These are phyloP conservation scores for Diachasma alloeum DNA, from an alignment of 1,140 invertebrate species.

Conservation along the genomic window DNA sequence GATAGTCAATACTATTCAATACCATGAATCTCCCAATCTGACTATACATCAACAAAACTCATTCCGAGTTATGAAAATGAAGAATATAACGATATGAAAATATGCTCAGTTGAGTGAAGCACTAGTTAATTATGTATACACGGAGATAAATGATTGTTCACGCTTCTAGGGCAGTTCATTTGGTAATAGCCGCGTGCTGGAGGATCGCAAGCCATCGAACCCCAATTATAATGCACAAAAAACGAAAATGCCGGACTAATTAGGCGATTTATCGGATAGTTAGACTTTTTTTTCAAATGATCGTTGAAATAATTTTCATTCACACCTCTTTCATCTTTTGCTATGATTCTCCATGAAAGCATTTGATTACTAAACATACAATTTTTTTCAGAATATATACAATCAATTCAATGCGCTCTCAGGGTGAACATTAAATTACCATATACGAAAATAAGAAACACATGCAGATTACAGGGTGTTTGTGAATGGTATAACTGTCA, in stretches of 20 bases:
- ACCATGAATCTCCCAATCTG: not conserved
- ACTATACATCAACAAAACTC: not conserved
- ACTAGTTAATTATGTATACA: constrained; percentile 34
- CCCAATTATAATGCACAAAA: constrained; percentile 14
- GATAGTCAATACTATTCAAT: too few relatives aligned
- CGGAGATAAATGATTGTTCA: constrained; percentile 21
- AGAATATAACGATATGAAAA: not conserved
- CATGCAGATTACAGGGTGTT: not conserved
- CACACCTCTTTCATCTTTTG: not conserved
- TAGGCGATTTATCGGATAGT: not conserved
- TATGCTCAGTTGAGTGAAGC: not conserved
- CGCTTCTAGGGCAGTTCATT: not conserved
- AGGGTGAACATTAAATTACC: not conserved
- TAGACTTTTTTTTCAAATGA: not conserved
- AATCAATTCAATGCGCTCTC: not conserved
- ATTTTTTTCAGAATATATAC: not conserved
- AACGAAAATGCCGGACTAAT: constrained; percentile 13
- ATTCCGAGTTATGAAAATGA: not conserved
- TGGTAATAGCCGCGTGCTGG: constrained; percentile 2
- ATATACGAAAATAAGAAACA: not conserved
- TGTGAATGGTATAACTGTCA: not conserved
- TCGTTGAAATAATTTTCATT: not conserved
- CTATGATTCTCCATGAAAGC: not conserved
- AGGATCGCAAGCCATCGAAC: constrained; percentile 5
- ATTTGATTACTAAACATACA: not conserved